A percentile compares a stretch with the other conserved stretches of the same genome.
These are phyloP conservation scores for Thysanoteuthis rhombus DNA, from an alignment of 2,888 invertebrate species.

Conservation along the genomic window DNA sequence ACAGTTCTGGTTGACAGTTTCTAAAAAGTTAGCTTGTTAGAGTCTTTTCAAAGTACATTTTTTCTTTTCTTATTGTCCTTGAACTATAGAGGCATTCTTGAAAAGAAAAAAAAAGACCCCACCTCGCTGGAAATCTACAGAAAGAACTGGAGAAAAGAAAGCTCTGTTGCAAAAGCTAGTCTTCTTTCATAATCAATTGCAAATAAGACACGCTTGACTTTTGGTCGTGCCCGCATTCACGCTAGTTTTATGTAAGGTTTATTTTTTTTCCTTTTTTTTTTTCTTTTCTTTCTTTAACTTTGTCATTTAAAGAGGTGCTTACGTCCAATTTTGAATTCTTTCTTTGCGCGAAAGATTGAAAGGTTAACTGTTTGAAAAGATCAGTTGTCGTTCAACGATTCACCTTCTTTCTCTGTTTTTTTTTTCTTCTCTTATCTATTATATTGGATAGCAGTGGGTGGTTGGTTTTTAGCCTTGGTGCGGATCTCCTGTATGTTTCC, in stretches of 20 bases:
- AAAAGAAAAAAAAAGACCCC: neutral
- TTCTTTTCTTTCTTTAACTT: no score
- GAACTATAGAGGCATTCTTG: neutral
- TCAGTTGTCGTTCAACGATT: neutral
- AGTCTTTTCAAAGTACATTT: neutral
- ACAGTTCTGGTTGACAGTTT: no score
- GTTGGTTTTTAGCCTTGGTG: no score
- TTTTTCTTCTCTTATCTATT: no score
- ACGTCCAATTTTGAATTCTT: neutral
- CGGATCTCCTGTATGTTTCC: no score
- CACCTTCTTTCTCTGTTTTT: no score
- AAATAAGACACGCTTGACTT: neutral
- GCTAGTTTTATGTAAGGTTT: neutral
- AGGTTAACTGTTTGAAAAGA: neutral
- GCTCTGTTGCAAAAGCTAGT: neutral
- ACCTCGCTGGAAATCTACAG: neutral
- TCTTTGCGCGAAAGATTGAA: neutral
- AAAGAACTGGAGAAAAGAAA: neutral
- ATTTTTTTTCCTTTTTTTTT: no score
- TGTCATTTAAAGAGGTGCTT: neutral
- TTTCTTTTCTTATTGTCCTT: neutral
- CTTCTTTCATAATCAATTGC: neutral
- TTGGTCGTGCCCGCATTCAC: neutral
- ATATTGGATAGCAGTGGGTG: no score
- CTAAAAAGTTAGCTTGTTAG: constrained; percentile 12